Evolutionary conservation across 2,888 invertebrate genomes (phyloP).

Genomic region (Oscheius sp.): DNA sequence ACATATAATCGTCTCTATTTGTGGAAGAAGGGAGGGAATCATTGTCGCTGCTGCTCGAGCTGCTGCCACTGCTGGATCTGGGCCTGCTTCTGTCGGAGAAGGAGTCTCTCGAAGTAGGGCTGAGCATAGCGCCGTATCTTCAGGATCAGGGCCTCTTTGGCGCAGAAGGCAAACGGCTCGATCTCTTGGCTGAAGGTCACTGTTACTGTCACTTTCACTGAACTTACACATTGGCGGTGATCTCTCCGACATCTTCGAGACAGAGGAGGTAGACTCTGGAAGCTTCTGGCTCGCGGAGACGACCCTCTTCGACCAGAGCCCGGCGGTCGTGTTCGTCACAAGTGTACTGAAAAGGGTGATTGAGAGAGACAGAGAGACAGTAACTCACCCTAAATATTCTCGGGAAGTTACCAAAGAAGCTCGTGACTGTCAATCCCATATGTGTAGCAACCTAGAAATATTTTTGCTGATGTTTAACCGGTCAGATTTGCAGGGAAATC

Average conservation of each 20-base stretch:
- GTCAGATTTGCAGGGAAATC: neutral
- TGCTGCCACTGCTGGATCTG: constrained; percentile 24
- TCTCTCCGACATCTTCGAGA: constrained; percentile 51
- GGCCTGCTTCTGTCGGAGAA: constrained; percentile 39
- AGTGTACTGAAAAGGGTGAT: constrained; percentile 54
- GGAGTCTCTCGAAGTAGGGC: constrained; percentile 46
- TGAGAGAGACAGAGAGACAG: neutral
- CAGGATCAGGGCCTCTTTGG: constrained; percentile 46
- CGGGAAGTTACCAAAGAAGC: constrained; percentile 62
- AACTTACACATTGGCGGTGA: constrained; percentile 34
- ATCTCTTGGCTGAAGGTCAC: constrained; percentile 49
- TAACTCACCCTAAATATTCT: constrained; percentile 59
- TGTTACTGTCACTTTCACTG: neutral
- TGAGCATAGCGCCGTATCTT: constrained; percentile 37
- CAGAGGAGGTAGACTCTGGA: constrained; percentile 50
- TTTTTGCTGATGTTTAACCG: neutral
- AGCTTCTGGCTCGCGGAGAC: constrained; percentile 45
- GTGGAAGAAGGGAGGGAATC: neutral
- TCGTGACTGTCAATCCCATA: constrained; percentile 13
- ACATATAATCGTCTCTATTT: no score
- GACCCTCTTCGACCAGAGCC: constrained; percentile 55
- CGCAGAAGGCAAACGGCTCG: constrained; percentile 43
- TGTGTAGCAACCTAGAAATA: constrained; percentile 18
- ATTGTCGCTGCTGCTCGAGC: constrained; percentile 7
- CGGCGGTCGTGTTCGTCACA: constrained; percentile 71